A percentile compares a stretch with the other conserved stretches of the same genome.
Conservation (phyloP, 1,140 invertebrate genomes). For the Diprion similis region DNA sequence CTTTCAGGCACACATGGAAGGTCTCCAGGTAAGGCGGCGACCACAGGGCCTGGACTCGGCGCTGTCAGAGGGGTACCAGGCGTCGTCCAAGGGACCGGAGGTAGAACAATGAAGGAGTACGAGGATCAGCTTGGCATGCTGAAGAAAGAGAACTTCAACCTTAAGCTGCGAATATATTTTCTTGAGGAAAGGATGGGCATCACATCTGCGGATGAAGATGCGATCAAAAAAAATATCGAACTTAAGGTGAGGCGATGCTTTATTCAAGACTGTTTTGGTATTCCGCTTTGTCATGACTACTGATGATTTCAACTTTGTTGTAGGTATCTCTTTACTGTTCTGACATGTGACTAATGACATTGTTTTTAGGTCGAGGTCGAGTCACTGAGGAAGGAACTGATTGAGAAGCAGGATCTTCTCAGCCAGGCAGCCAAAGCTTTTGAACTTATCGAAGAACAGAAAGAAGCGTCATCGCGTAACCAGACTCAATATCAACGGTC, state of each 20-base stretch:
- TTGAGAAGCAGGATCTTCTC: constrained; percentile 83
- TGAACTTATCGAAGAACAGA: constrained; percentile 73
- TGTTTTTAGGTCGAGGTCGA: constrained; percentile 76
- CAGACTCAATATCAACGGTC: constrained; percentile 50
- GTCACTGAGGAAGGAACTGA: constrained; percentile 77
- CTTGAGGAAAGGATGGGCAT: constrained; percentile 83
- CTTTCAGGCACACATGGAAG: constrained; percentile 41
- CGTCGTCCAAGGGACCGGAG: constrained; percentile 49
- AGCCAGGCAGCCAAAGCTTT: constrained; percentile 83
- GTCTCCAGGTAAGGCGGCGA: constrained; percentile 43
- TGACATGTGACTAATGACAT: constrained; percentile 16
- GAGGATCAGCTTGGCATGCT: constrained; percentile 84
- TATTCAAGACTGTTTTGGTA: not conserved
- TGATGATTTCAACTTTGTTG: constrained; percentile 31
- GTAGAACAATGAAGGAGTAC: constrained; percentile 86
- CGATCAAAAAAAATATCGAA: constrained; percentile 78
- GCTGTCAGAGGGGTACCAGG: constrained; percentile 32
- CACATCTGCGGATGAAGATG: constrained; percentile 66
- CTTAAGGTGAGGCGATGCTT: constrained; percentile 69
- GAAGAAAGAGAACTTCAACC: constrained; percentile 91
- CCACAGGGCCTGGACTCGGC: constrained; percentile 28
- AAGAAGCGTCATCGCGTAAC: constrained; percentile 47
- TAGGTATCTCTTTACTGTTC: constrained; percentile 12
- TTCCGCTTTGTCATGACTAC: constrained; percentile 23
- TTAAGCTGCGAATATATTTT: constrained; percentile 90